Conservation (phyloP, 2,888 invertebrate genomes). For the Orthonevra nobilis region DNA sequence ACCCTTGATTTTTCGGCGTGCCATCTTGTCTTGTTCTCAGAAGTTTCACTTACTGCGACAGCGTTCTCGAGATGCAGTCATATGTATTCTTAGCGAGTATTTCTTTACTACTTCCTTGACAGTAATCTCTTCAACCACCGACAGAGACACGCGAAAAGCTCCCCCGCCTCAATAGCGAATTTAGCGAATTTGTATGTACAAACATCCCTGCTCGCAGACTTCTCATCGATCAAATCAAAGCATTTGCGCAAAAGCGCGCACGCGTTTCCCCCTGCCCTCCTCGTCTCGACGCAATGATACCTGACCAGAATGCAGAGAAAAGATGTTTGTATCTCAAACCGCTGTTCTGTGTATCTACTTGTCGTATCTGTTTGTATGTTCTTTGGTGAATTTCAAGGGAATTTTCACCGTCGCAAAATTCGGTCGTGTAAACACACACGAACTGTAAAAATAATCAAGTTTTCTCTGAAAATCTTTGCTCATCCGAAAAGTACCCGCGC, state of each 20-base stretch:
- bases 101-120: conserved; percentile 53
- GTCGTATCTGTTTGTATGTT: too few species aligned
- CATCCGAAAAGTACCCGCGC: conserved; percentile 16
- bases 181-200: conserved; percentile 40
- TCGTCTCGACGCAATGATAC: conserved; percentile 23
- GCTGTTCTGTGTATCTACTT: background rate
- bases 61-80: background rate
- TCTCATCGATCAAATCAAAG: conserved; percentile 52
- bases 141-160: background rate
- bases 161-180: background rate
- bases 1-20: conserved; percentile 27
- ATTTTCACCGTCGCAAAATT: conserved; percentile 14
- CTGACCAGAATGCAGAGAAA: conserved; percentile 33
- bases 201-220: too few species aligned
- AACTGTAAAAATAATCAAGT: too few species aligned
- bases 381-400: conserved; percentile 43
- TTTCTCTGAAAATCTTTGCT: conserved; percentile 54
- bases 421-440: too few species aligned
- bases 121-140: conserved; percentile 47
- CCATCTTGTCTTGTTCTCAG: conserved; percentile 31
- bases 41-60: background rate
- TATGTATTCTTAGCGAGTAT: conserved; percentile 47
- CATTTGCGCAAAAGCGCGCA: conserved; percentile 53
- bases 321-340: conserved; percentile 27
- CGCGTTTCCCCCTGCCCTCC: too few species aligned